Base-by-base conservation (phyloP, 2,888 invertebrate species). In the Phrixothrix hirtus region DNA sequence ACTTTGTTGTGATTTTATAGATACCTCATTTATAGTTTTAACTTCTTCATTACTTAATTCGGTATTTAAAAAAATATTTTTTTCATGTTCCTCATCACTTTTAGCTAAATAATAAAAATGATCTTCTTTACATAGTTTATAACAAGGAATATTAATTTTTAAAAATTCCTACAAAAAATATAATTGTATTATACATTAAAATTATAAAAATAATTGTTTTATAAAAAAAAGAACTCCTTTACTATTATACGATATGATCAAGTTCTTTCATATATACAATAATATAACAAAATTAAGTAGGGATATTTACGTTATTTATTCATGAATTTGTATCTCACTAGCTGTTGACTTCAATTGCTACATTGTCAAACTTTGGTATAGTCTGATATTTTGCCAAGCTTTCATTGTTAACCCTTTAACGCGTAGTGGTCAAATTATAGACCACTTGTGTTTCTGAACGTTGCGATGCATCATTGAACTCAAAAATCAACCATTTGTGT, bases 61-160 rank as follows among this genome's bases (percentile, higher is more conserved):
- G 7, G 17, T 36, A 12, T 12, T 17, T 11, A 36, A 36, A 36
- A 21, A 21, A 21, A 5, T 21, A 7, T 7, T 21, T 3, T 36
- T 36, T 15, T 25, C 36, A 36, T 17, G 9, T 57, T 35, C 17
- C 1, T 11, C 12, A 4, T 21, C 2, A 48, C 70, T 73, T 62
- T 81, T 79, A 2, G 80, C 76, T 32, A 86, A 71, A 67, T 84
- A 87, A 72, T 85, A 87, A 55, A 80, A 79, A 34, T 78, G 78
- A 1, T 78, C 80, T 57, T 81, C 79, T 66, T 82, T 78, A 15
- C 76, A 76, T 29, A 87, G 73, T 55, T 78, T 79, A 65, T 84
- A 86, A 12, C 79, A 78, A 50, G 81, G 80, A 31, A 85, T 73
- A 34, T 75, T 72, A 59, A 86, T 75, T 59, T 78, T 78, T 39